Base-by-base conservation (phyloP, 1,140 invertebrate species). In the Euwallacea similis region DNA sequence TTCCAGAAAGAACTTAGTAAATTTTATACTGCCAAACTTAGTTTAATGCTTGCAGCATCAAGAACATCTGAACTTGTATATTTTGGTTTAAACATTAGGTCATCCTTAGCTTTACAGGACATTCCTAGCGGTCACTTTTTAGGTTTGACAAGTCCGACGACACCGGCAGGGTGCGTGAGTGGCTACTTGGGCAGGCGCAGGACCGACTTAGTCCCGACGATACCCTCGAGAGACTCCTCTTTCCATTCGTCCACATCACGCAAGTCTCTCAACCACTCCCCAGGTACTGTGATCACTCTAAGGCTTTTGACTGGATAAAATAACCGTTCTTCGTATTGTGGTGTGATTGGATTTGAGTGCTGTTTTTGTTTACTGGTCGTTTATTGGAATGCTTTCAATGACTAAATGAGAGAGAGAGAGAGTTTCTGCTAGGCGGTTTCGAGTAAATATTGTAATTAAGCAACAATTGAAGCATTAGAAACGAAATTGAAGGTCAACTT, bases 171-270 rank as follows among this genome's bases (percentile, higher is more conserved):
- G 77, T 89, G 87, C 82, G 85, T 86, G 55, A 88, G 89, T 72
- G 80, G 80, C n/a, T 81, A 81, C 68, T 90, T 92, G 83, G 91
- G 90, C 73, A 88, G 94, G 73, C 88, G 93, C 73, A 91, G 93
- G 81, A 95, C 93, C 67, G 94, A 96, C 84, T 84, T 96, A 80
- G 92, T 93, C 84, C 94, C 94, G 70, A 95, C 93, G 74, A 88
- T 94, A 82, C 93, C 93, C 66, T 90, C 90, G 59, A 86, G 89
- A 73, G 87, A 90, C 78, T 84, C 86, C 73, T 79, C 85, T 78
- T 84, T 80, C 81, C 81, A 76, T 80, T 82, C 81, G 81, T 83
- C 84, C 56, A 81, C 80, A 81, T 83, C 84, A 50, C 77, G 79
- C 71, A 88, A 87, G 82, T 83, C 86, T 75, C 87, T 88, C 79